A percentile compares a stretch with the other conserved stretches of the same genome.
These are phyloP conservation scores for Bombus fervidus DNA, from an alignment of 1,140 invertebrate genomes.

Conservation along the genomic window DNA sequence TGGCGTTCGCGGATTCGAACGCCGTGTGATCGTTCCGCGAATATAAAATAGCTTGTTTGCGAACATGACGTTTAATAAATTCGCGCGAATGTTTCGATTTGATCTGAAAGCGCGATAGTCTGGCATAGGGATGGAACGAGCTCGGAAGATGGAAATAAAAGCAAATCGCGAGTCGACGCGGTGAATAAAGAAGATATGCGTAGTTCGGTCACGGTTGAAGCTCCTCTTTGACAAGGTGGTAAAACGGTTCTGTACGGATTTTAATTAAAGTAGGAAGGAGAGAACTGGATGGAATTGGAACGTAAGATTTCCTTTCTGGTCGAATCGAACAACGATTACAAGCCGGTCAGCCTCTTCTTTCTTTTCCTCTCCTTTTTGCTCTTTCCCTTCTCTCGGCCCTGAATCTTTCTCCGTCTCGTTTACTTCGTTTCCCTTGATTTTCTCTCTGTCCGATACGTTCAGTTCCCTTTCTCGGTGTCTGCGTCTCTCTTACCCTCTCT, in stretches of 20 bases:
- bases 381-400: constrained; percentile 34
- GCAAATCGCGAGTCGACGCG: not conserved
- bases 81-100: not conserved
- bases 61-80: constrained; percentile 25
- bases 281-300: constrained; percentile 59
- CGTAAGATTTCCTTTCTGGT: constrained; percentile 64
- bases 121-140: not conserved
- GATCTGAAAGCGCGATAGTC: too few relatives aligned
- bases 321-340: constrained; percentile 61
- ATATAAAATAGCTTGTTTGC: constrained; percentile 10
- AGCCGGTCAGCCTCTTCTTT: constrained; percentile 36
- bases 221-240: constrained; percentile 32
- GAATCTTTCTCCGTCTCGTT: not conserved
- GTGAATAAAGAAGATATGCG: constrained; percentile 11
- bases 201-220: constrained; percentile 13
- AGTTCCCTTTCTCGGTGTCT: not conserved
- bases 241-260: constrained; percentile 57
- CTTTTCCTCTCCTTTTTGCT: not conserved
- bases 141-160: constrained; percentile 21
- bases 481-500: constrained; percentile 44
- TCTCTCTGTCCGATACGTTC: not conserved
- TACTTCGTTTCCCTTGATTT: not conserved
- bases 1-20: not conserved
- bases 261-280: constrained; percentile 69
- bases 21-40: not conserved